Conservation (phyloP, 2,797 vertebrate genomes). For the Tamandua tetradactyla region DNA sequence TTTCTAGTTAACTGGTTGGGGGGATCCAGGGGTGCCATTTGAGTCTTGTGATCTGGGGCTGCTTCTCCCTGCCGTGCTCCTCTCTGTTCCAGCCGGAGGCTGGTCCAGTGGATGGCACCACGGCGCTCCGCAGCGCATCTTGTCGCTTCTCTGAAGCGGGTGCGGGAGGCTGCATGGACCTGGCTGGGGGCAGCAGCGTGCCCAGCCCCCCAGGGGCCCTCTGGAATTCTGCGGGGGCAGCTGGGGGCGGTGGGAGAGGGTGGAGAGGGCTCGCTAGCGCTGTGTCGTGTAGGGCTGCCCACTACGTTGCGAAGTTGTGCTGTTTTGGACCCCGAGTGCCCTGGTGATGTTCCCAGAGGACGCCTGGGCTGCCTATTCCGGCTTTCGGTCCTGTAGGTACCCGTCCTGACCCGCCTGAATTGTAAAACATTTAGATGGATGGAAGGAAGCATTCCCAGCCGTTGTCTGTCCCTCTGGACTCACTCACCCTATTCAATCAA, state of each 20-base stretch:
- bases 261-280: fast-evolving
- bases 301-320: background rate
- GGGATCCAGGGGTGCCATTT: background rate
- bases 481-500: background rate
- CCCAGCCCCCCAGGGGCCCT: too few relatives aligned
- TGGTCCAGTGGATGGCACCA: fast-evolving
- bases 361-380: background rate
- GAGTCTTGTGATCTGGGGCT: background rate
- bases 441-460: background rate
- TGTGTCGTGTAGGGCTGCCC: fast-evolving
- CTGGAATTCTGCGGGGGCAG: background rate
- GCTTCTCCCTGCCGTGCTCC: background rate
- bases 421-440: background rate
- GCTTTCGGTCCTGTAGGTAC: background rate
- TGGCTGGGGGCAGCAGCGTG: too few relatives aligned
- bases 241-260: fast-evolving
- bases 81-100: background rate
- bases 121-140: fast-evolving
- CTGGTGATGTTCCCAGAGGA: background rate
- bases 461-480: background rate
- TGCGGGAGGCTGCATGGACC: too few relatives aligned
- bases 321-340: background rate
- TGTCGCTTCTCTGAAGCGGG: background rate
- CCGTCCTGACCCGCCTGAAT: background rate
- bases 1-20: background rate